Evolutionary conservation across 2,113 vertebrate species (phyloP), one percentile per base, ranked within the genome.

Genomic region (Electrona antarctica): DNA sequence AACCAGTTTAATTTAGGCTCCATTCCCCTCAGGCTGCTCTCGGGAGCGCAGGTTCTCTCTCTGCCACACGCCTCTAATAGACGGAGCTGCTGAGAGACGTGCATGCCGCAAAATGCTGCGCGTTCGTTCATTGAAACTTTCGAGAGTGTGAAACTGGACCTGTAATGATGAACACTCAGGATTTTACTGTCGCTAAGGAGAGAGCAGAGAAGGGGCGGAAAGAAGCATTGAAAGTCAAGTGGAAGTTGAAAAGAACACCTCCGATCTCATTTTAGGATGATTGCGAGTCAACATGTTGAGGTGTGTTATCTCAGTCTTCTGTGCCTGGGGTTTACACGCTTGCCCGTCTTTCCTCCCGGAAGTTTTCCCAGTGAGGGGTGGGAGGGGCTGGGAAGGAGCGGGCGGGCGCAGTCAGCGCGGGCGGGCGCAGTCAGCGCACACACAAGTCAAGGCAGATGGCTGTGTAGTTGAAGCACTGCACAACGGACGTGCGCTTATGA

Each of bases 1-100:
- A 65, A 79, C 61, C 58, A 41, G 82, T 88, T 89, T 85, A 85
- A 89, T 89, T 85, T 84, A 75, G 87, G 82, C 87, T 86, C 83
- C 82, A 57, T 72, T 7, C 79, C 84, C 89, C 80, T 1, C 79
- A 81, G 83, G 82, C 79, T 41, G 46, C 61, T 79, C 81, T 86
- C 74, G 64, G 21, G 80, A 85, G 82, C 84, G 50, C 64, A 64
- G 84, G 84, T 87, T 78, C 74, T 80, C 73, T 86, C 21, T 21
- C 69, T 83, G 47, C 82, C 69, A 21, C 21, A 21, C 21, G 75
- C 71, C 88, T 85, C 85, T 69, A 80, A 83, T 84, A 90, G 78
- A 83, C 71, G 11, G 67, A 81, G 72, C 28, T 46, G 45, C 65
- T 72, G 64, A 14, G 58, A 79, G 64, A 33, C 59, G 64, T 46